These are phyloP conservation scores for Andrena cerasifolii DNA, from an alignment of 1,140 invertebrate species.

Conservation along the genomic window DNA sequence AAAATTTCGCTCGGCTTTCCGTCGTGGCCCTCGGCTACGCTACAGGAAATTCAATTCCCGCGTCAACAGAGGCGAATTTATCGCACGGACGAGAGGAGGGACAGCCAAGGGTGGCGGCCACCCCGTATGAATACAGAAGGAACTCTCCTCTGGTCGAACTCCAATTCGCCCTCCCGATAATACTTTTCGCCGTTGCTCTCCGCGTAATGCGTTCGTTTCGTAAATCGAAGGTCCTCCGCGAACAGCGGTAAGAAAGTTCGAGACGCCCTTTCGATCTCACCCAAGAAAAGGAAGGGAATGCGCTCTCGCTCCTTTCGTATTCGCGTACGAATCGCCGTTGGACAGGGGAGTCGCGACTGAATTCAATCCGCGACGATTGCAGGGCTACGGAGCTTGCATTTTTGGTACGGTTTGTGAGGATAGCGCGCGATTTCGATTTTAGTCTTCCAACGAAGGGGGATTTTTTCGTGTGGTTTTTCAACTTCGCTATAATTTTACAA, in stretches of 20 bases:
- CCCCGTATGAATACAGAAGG: conserved; percentile 75
- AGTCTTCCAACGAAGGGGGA: too few species aligned
- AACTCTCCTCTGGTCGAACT: conserved; percentile 66
- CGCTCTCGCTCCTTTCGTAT: conserved; percentile 8
- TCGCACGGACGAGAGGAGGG: conserved; percentile 62
- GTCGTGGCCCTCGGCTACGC: conserved; percentile 56
- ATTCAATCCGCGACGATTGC: too few species aligned
- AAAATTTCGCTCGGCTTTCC: conserved; percentile 63
- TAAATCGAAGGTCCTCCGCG: conserved; percentile 24
- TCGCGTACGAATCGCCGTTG: too few species aligned
- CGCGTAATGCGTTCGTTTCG: conserved; percentile 40
- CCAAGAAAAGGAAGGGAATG: background rate
- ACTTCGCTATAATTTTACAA: too few species aligned
- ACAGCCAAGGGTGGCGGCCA: conserved; percentile 19
- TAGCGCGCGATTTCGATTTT: too few species aligned
- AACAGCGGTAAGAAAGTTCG: conserved; percentile 5
- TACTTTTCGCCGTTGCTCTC: conserved; percentile 58
- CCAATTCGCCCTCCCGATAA: conserved; percentile 60
- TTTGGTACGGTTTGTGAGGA: too few species aligned
- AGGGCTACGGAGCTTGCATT: too few species aligned
- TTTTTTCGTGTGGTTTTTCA: too few species aligned
- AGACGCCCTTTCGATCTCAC: background rate
- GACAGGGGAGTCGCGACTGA: too few species aligned
- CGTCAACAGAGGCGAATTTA: conserved; percentile 77
- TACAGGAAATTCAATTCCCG: conserved; percentile 76